Evolutionary conservation across 2,113 vertebrate genomes (phyloP), one percentile per base, ranked within the genome.

Genomic region (Antechinus stuartii): DNA sequence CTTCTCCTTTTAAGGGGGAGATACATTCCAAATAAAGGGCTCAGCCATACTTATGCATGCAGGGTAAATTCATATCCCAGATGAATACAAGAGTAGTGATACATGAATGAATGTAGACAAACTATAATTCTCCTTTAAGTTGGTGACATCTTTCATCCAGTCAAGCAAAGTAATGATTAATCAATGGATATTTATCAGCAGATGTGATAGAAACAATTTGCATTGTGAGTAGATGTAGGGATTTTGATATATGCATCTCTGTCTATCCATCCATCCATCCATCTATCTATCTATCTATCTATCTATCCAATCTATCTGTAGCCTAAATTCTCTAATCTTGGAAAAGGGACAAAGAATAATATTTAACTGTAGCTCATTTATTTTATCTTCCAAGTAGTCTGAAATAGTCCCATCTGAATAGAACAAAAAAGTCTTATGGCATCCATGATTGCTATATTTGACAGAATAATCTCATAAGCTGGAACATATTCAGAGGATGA

Each of bases 31-130:
- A 98, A 97, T 89, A 54, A 94, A 97, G 57, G 92, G 26, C 52
- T 97, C 30, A 47, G n/a, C 76, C 93, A 95, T 68, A 96, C 91
- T 96, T 92, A 23, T 46, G 53, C 84, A 97, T 92, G 91, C 49
- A 91, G 92, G 91, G 47, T 57, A 92, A 89, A 55, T 92, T 97
- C 94, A 61, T 93, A 97, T 94, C 97, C 54, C 94, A 98, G 96
- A 97, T 30, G 97, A 96, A 92, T 50, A 5, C 27, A 93, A 95
- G 91, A 95, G 25, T 42, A 0, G 61, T 90, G 53, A 92, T 2
- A 10, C 52, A 94, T 93, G 93, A 5, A 3, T 96, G 22, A 84
- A 19, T 42, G n/a, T 84, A n/a, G 2, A 42, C 68, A 84, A 84
- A 7, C 6, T 42, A 16, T 76, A 84, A 42, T 84, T 8, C 68